These are phyloP conservation scores for Diarsia brunnea DNA, from an alignment of 2,888 invertebrate genomes.

Conservation along the genomic window DNA sequence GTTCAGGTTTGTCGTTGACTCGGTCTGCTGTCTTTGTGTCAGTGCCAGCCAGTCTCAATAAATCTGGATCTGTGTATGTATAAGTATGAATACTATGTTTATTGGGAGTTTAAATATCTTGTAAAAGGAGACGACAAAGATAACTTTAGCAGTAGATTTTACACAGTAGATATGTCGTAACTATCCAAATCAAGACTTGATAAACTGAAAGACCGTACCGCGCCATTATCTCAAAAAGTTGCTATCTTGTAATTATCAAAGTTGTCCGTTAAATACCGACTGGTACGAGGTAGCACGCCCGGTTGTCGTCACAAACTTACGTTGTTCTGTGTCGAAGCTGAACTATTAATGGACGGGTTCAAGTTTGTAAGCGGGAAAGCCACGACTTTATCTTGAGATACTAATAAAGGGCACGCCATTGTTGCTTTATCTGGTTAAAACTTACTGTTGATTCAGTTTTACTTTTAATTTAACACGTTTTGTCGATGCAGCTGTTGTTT, in stretches of 20 bases:
- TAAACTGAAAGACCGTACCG: conserved; percentile 9
- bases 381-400: conserved; percentile 31
- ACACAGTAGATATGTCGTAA: neutral
- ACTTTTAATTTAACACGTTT: too few species aligned
- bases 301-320: conserved; percentile 38
- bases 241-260: conserved; percentile 65
- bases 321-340: conserved; percentile 25
- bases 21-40: neutral
- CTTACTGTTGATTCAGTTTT: too few species aligned
- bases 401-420: conserved; percentile 23
- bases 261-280: conserved; percentile 57
- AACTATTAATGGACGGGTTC: conserved; percentile 49
- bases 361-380: conserved; percentile 43
- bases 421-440: conserved; percentile 28
- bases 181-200: conserved; percentile 5
- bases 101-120: neutral
- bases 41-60: neutral
- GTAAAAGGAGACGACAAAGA: neutral
- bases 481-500: too few species aligned
- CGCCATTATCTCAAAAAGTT: conserved; percentile 40
- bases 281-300: conserved; percentile 64
- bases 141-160: neutral
- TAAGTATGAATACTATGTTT: too few species aligned
- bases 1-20: neutral
- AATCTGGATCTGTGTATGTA: neutral